Percentiles rank a stretch among this genome's conserved stretches.
These are phyloP conservation scores for Eristalinus aeneus DNA, from an alignment of 2,888 invertebrate species.

Conservation along the genomic window DNA sequence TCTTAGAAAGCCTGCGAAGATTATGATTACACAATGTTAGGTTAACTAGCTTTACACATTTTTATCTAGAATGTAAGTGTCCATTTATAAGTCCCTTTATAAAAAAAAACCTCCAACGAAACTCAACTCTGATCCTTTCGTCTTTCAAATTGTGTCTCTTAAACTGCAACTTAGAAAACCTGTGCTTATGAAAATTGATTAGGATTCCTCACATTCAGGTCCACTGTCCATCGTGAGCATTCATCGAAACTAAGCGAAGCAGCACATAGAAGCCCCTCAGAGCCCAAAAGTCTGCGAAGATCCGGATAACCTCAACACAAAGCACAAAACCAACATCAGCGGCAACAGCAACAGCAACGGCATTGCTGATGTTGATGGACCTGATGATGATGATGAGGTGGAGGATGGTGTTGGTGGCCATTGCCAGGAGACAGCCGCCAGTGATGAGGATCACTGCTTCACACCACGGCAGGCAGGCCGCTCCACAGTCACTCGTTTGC, in stretches of 20 bases:
- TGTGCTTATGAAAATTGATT: not conserved
- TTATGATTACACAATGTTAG: too few species aligned
- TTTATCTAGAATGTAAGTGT: too few species aligned
- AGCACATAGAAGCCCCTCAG: conserved; percentile 8
- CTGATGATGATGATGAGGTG: conserved; percentile 11
- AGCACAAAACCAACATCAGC: not conserved
- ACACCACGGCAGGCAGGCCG: not conserved
- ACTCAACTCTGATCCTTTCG: too few species aligned
- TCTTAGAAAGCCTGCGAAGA: too few species aligned
- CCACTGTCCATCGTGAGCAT: conserved; percentile 13
- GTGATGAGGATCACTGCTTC: conserved; percentile 25
- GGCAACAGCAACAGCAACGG: not conserved
- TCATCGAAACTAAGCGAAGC: not conserved
- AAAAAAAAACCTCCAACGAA: too few species aligned
- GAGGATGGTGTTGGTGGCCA: conserved; percentile 6
- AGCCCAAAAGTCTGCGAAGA: conserved; percentile 53
- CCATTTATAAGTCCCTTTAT: too few species aligned
- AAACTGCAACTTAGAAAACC: not conserved
- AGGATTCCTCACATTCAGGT: not conserved
- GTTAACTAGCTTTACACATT: too few species aligned
- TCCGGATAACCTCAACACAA: conserved; percentile 23
- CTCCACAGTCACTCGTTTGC: conserved; percentile 32
- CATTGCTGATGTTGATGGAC: conserved; percentile 1
- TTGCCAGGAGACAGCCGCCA: conserved; percentile 2
- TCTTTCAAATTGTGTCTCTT: too few species aligned